Conservation (phyloP, 2,888 invertebrate genomes). For the Hydroisotoma schaefferi region DNA sequence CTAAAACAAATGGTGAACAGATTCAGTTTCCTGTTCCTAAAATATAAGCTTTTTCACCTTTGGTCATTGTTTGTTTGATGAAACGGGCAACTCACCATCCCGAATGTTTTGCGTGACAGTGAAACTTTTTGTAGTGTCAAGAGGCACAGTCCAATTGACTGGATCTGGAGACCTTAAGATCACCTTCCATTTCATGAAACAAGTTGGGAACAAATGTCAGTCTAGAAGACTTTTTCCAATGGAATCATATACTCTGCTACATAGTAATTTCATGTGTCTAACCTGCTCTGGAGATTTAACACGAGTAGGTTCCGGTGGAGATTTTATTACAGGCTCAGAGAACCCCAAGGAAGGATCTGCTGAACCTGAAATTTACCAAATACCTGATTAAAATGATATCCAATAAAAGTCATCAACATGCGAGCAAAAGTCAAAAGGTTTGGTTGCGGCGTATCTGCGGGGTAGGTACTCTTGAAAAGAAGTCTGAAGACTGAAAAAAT, state of each 20-base stretch:
- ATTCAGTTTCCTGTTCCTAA: conserved; percentile 11
- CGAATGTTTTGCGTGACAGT: conserved; percentile 87
- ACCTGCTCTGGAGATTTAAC: conserved; percentile 80
- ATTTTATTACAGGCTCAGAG: conserved; percentile 74
- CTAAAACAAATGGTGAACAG: conserved; percentile 37
- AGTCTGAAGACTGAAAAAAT: too few relatives aligned
- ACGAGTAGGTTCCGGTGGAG: conserved; percentile 86
- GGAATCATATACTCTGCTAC: too few relatives aligned
- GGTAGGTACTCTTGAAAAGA: too few relatives aligned
- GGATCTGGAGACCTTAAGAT: conserved; percentile 90
- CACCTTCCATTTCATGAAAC: conserved; percentile 57
- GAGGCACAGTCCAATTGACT: conserved; percentile 90
- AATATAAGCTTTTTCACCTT: conserved; percentile 8
- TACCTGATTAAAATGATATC: neutral
- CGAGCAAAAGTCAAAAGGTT: too few relatives aligned
- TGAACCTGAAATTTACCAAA: conserved; percentile 36
- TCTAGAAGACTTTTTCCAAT: too few relatives aligned
- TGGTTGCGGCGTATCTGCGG: too few relatives aligned
- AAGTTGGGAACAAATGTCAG: too few relatives aligned
- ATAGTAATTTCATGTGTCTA: too few relatives aligned
- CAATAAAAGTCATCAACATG: too few relatives aligned
- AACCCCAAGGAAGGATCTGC: conserved; percentile 48
- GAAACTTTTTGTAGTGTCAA: conserved; percentile 89
- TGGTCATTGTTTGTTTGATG: neutral
- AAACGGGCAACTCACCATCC: conserved; percentile 40